Percentiles rank a stretch among this genome's conserved stretches.
phyloP scores from a whole-genome alignment of 1,140 invertebrate genomes.

The Drosophila santomea region DNA sequence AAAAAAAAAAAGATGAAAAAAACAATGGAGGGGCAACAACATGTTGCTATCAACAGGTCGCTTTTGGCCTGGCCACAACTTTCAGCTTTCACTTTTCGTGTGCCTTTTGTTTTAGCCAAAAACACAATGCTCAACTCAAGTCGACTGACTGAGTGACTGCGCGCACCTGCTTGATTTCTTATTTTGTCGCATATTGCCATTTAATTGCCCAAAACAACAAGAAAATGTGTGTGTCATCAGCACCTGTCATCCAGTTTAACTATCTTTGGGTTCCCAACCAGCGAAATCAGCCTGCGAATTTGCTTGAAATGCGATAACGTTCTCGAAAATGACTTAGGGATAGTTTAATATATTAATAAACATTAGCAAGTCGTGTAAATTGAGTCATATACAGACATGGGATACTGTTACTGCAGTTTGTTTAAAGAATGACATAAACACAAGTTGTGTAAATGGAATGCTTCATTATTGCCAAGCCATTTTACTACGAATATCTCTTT shows the following conservation, averaged over 20 bases:
- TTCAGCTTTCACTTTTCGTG: slow-evolving; percentile 75
- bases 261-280: neutral
- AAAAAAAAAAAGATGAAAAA: slow-evolving; percentile 9
- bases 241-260: slow-evolving; percentile 3
- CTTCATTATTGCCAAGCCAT: neutral
- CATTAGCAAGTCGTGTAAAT: neutral
- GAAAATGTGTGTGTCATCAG: slow-evolving; percentile 13
- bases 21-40: slow-evolving; percentile 24
- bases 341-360: neutral
- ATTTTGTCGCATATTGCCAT: slow-evolving; percentile 51
- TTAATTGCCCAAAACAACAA: slow-evolving; percentile 47
- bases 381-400: neutral
- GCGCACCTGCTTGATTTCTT: slow-evolving; percentile 34
- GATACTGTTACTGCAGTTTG: neutral
- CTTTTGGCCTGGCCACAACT: slow-evolving; percentile 72
- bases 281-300: neutral
- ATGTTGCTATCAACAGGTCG: slow-evolving; percentile 64
- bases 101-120: slow-evolving; percentile 70
- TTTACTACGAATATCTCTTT: too few relatives aligned
- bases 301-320: slow-evolving; percentile 10
- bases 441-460: neutral
- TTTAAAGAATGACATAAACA: neutral
- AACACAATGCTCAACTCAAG: slow-evolving; percentile 32
- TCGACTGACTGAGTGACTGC: neutral
- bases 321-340: neutral